Conservation (phyloP, 2,113 vertebrate species). For the Australoheros scitulus region DNA sequence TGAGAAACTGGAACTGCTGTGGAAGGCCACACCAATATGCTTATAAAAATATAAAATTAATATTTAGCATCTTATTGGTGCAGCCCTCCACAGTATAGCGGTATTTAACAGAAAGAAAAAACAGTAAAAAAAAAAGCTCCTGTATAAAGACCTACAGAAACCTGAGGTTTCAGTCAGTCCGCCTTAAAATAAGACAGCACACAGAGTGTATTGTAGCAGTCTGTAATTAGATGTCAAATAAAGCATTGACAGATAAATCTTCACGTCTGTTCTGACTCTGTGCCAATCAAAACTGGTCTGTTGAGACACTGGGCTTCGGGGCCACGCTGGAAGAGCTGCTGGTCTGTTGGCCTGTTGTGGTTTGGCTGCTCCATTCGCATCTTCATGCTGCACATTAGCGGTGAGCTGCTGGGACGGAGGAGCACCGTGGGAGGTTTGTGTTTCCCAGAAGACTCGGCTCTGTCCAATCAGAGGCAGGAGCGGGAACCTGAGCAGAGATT, state of each 20-base stretch:
- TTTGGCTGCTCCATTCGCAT: not conserved
- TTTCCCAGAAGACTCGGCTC: slow-evolving; percentile 34
- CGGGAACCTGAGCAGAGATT: slow-evolving; percentile 15
- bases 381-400: slow-evolving; percentile 14
- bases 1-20: not conserved
- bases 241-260: not conserved
- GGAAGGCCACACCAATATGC: not conserved
- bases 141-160: not conserved
- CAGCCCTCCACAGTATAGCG: not conserved
- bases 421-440: slow-evolving; percentile 26
- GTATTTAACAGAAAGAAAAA: not conserved
- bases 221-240: slow-evolving; percentile 11
- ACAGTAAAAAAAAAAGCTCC: not conserved
- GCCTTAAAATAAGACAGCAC: not conserved
- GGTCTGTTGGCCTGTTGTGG: not conserved
- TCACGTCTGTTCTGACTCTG: not conserved
- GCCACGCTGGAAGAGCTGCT: not conserved
- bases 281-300: not conserved
- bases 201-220: not conserved
- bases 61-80: not conserved
- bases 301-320: not conserved
- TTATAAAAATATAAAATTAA: not conserved
- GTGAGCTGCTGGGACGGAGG: slow-evolving; percentile 8
- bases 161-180: not conserved
- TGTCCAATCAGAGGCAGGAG: slow-evolving; percentile 4